Percentiles rank a stretch among this genome's conserved stretches.
Conservation (phyloP, 2,797 vertebrate species). For the Poliocrania exsul region DNA sequence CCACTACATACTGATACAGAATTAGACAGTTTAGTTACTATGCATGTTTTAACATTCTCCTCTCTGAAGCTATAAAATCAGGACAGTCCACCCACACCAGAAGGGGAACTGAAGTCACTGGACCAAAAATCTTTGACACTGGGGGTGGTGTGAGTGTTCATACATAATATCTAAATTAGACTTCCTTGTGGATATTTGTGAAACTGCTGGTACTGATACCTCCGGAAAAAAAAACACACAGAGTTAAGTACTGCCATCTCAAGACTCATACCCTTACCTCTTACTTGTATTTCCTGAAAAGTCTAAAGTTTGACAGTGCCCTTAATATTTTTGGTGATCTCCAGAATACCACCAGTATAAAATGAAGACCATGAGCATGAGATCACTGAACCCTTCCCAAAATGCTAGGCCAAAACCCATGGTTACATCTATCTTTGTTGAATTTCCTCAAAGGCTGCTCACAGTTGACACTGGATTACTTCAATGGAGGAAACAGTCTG, state of each 20-base stretch:
- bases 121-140: not conserved
- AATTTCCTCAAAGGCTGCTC: not conserved
- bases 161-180: not conserved
- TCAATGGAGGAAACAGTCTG: not conserved
- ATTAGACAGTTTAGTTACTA: not conserved
- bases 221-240: not conserved
- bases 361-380: not conserved
- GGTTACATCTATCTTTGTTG: not conserved
- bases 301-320: not conserved
- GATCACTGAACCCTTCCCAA: not conserved
- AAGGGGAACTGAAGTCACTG: not conserved
- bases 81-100: not conserved
- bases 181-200: not conserved
- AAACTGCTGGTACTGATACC: not conserved
- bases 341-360: not conserved
- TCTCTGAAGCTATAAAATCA: not conserved
- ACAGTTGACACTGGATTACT: not conserved
- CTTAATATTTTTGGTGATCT: not conserved
- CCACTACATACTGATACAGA: not conserved
- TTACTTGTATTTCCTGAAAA: not conserved
- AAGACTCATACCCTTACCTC: not conserved
- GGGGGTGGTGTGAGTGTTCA: not conserved
- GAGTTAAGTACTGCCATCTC: not conserved
- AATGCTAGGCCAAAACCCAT: not conserved
- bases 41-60: not conserved